Evolutionary conservation across 53 echinoderm and acorn worm genomes (phyloP).

Genomic region (Actinopyga echinites): DNA sequence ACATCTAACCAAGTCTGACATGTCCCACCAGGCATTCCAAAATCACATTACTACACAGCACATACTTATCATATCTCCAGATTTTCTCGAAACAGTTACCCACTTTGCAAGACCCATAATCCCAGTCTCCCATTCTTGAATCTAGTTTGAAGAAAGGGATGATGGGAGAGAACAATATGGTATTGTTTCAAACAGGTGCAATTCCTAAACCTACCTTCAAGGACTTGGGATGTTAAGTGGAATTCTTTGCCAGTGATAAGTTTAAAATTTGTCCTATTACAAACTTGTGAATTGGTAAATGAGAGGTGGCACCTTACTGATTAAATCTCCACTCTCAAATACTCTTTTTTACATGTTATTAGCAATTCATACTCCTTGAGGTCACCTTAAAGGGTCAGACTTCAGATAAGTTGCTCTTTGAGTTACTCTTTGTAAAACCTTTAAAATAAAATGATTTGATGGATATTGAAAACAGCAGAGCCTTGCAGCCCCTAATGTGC

Average conservation of each 20-base stretch:
- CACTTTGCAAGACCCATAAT: slow-evolving; percentile 3
- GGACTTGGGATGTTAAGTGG: background rate
- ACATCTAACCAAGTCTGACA: slow-evolving; percentile 1
- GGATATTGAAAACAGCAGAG: too few relatives aligned
- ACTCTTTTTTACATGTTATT: too few relatives aligned
- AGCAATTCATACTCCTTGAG: too few relatives aligned
- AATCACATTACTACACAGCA: slow-evolving; percentile 8
- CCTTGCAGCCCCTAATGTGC: too few relatives aligned
- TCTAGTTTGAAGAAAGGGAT: slow-evolving; percentile 5
- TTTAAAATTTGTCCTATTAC: too few relatives aligned
- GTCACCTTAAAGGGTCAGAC: too few relatives aligned
- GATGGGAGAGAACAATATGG: slow-evolving; percentile 10
- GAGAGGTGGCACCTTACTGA: too few relatives aligned
- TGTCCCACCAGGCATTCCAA: background rate
- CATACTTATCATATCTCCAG: slow-evolving; percentile 31
- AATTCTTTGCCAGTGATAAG: background rate
- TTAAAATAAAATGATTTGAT: too few relatives aligned
- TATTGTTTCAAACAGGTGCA: slow-evolving; percentile 21
- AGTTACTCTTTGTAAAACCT: too few relatives aligned
- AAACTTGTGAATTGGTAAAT: too few relatives aligned
- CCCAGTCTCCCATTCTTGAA: background rate
- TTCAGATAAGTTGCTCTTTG: too few relatives aligned
- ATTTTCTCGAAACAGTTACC: slow-evolving; percentile 16
- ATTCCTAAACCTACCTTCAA: background rate
- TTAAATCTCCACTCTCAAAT: too few relatives aligned